Evolutionary conservation across 2,113 vertebrate genomes (phyloP), one percentile per base, ranked within the genome.

Genomic region (Myrmophylax atrothorax): DNA sequence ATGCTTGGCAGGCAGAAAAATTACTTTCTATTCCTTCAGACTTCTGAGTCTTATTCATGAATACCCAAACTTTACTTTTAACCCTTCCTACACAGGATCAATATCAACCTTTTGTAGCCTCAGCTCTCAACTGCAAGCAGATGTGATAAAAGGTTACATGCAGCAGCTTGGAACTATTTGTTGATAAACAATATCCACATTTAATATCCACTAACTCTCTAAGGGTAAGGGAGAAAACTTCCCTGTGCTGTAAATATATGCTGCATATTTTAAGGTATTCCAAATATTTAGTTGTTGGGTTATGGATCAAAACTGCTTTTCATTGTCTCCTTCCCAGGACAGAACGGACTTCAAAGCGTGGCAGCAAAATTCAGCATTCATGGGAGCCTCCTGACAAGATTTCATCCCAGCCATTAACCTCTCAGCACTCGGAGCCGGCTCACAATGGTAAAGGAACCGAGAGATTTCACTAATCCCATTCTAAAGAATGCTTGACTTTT

Each of bases 361-460:
- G 94, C 94, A 97, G 97, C 94, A 97, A 97, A 97, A 96, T 96
- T 97, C 88, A 42, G 96, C 96, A 97, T 98, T 98, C 98, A 98
- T 97, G 94, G 78, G 93, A 96, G 96, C 95, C 98, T 97, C 97
- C 97, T 97, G 98, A 98, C 97, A 97, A 97, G 97, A 98, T 98
- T 98, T 98, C 98, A 96, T 97, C 95, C 93, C 95, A 96, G 97
- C 98, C 97, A 98, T 98, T 98, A 98, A 98, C 97, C 98, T 98
- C 98, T 98, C 98, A 98, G 97, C 98, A 98, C 98, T 96, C 22
- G 18, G 64, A 96, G 95, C 84, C 85, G 88, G 97, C 96, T 97
- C 95, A 97, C 88, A 97, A 97, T 96, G 96, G 96, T 94, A 94
- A 94, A 96, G 97, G 97, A 97, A 96, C 96, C 77, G 42, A 97